These are phyloP conservation scores for Pedionomus torquatus DNA, from an alignment of 2,113 vertebrate genomes.

Conservation along the genomic window DNA sequence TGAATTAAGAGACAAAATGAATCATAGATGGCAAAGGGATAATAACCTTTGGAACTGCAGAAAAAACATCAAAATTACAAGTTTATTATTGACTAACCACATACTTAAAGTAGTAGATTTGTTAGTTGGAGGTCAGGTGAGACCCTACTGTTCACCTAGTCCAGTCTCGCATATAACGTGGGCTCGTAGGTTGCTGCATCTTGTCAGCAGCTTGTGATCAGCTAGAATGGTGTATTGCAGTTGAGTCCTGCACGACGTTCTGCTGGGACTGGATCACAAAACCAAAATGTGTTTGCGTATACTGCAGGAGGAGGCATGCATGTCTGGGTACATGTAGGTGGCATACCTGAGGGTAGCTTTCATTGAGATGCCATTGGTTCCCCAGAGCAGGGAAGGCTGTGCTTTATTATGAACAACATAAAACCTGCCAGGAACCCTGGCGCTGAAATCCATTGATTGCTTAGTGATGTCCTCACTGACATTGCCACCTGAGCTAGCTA, in stretches of 20 bases:
- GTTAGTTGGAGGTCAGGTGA: not conserved
- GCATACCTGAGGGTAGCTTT: not conserved
- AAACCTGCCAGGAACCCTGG: not conserved
- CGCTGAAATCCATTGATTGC: not conserved
- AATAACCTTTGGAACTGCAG: not conserved
- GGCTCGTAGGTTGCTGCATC: not conserved
- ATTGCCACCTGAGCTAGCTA: not conserved
- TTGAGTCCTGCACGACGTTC: not conserved
- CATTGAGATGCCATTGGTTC: not conserved
- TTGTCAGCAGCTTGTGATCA: not conserved
- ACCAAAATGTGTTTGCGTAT: not conserved
- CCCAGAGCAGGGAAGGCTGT: not conserved
- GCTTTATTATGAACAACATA: not conserved
- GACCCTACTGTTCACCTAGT: not conserved
- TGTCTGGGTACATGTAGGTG: not conserved
- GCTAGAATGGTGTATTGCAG: not conserved
- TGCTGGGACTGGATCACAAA: not conserved
- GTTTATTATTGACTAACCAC: not conserved
- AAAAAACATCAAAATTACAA: not conserved
- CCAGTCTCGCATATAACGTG: not conserved
- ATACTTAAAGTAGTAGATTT: not conserved
- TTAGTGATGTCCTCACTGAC: not conserved
- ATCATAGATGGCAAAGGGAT: not conserved
- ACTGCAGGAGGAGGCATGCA: accelerated
- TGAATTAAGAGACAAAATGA: not conserved